Base-by-base conservation (phyloP, 2,113 vertebrate genomes). In the Notechis scutatus region DNA sequence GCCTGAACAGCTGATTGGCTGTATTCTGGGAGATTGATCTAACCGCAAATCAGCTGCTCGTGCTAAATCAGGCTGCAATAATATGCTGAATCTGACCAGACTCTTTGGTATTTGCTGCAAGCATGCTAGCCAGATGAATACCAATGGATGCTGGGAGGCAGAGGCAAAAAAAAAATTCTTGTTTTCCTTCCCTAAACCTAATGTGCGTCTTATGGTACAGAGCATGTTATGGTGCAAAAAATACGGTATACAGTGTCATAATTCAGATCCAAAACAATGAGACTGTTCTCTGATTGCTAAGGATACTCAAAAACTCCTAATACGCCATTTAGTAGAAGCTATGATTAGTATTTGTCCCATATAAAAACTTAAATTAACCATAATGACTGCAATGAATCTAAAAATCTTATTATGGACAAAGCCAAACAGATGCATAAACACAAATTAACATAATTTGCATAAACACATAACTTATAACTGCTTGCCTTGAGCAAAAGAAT, bases 331-430 rank as follows among this genome's bases (percentile, higher is more conserved):
- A 81, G 92, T 55, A 85, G 29, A 81, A 50, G 45, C 3, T 85
- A 47, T 88, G 86, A 91, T 74, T 91, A 81, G 26, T 42, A 29
- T 50, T 52, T 39, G 21, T 39, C 90, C 20, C 34, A 87, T 34
- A 89, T 54, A 91, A 91, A 52, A 34, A 54, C 24, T 61, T 85
- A 92, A 94, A 90, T 92, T 92, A 92, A 34, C 56, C 87, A 45
- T 45, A 88, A 87, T 8, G 88, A 50, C n/a, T 89, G 56, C 23
- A 86, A 93, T 64, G 21, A 87, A 57, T 61, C 47, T 34, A 64
- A 91, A 81, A 87, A 86, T 56, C 90, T 26, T 85, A 64, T 88
- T 92, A 92, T 29, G 88, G 45, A 86, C 20, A 87, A 92, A 93
- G 85, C 29, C 45, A 92, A 92, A 50, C 15, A 74, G 45, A 88